A percentile compares a stretch with the other conserved stretches of the same genome.
These are phyloP conservation scores for Eupelmus urozonus DNA, from an alignment of 2,888 invertebrate species.

Conservation along the genomic window DNA sequence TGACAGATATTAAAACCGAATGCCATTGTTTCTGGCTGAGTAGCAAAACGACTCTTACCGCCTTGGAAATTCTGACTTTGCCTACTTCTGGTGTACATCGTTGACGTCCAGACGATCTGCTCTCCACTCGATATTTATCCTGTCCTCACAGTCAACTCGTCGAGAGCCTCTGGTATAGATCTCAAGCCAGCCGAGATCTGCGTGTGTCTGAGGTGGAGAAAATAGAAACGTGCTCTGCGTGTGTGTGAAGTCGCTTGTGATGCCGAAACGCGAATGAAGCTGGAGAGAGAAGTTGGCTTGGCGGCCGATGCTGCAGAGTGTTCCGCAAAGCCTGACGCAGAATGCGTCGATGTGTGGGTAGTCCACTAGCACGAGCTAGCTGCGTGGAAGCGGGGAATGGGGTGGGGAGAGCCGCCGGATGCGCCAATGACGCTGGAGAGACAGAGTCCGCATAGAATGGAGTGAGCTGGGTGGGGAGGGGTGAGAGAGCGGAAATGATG, in stretches of 20 bases:
- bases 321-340: too few relatives aligned
- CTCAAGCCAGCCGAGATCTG: not conserved
- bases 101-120: too few relatives aligned
- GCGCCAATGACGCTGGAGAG: not conserved
- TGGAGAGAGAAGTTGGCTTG: too few relatives aligned
- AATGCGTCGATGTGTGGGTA: too few relatives aligned
- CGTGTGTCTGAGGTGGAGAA: not conserved
- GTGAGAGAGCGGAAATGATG: not conserved
- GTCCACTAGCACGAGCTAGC: not conserved
- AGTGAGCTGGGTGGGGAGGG: not conserved
- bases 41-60: constrained; percentile 44
- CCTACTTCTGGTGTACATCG: constrained; percentile 58
- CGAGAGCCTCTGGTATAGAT: not conserved
- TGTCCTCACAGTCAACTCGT: not conserved
- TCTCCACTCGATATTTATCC: too few relatives aligned
- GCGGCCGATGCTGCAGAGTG: too few relatives aligned
- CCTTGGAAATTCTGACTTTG: constrained; percentile 53
- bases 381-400: not conserved
- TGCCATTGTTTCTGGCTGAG: too few relatives aligned
- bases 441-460: not conserved
- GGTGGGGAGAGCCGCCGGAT: not conserved
- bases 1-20: too few relatives aligned
- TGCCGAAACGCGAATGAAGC: not conserved
- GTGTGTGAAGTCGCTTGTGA: not conserved
- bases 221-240: not conserved